Conservation (phyloP, 2,113 vertebrate species). For the Bufo gargarizans region DNA sequence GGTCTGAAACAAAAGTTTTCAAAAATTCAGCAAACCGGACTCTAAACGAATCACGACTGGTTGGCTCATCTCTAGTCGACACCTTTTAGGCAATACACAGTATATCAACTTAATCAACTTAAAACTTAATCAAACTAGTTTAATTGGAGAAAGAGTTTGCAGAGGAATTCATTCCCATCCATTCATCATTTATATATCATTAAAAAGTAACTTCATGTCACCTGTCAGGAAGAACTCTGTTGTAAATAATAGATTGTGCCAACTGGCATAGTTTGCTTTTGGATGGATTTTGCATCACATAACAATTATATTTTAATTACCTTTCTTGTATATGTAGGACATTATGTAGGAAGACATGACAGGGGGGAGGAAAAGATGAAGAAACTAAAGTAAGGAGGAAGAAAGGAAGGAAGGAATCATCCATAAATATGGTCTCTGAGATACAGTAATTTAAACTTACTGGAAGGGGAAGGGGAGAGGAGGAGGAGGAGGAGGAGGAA, state of each 20-base stretch:
- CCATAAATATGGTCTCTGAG: too few species aligned
- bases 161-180: neutral
- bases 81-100: too few species aligned
- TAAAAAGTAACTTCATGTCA: slow-evolving; percentile 18
- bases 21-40: too few species aligned
- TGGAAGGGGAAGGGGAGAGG: too few species aligned
- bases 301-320: neutral
- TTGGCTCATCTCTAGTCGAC: too few species aligned
- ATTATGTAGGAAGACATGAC: neutral
- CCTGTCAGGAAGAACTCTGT: neutral
- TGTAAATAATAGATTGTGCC: slow-evolving; percentile 15
- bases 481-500: too few species aligned
- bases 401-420: neutral
- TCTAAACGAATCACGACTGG: too few species aligned
- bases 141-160: neutral
- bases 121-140: neutral
- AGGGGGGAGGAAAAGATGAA: neutral
- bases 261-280: neutral
- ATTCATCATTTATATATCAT: slow-evolving; percentile 20
- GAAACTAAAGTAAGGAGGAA: neutral
- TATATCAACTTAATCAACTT: neutral
- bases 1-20: too few species aligned
- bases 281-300: neutral
- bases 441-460: too few species aligned
- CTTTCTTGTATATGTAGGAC: neutral